Evolutionary conservation across 2,797 vertebrate species (phyloP), one percentile per base, ranked within the genome.

Genomic region (Schizothorax lantsangensis): DNA sequence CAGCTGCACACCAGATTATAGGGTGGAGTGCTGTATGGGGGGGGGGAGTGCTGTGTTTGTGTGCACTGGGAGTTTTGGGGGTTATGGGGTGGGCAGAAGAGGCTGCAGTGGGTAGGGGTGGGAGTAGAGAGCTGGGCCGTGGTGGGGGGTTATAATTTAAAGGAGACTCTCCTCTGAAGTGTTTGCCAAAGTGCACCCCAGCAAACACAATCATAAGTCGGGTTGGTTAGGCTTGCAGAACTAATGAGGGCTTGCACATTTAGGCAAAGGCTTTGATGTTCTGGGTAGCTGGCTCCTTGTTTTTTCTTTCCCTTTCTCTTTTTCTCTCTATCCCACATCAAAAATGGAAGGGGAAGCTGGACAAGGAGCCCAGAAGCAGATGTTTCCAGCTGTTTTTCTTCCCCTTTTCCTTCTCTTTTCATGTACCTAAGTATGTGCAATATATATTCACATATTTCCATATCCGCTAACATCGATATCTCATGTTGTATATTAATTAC

Each of bases 181-280:
- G 93, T 93, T 91, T 96, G 95, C 95, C 95, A 96, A 94, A 93
- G 82, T 91, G 94, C 93, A 95, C 94, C 95, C 95, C 95, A 94
- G 95, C 95, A 95, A 95, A 96, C 94, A 95, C 95, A 95, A 95
- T 95, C 95, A 95, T 94, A 95, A 95, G 94, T 94, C 94, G 94
- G 90, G 91, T 94, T 93, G 95, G 94, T 96, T 96, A 93, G 94
- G 94, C 95, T 96, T 94, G 95, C 94, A 95, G 94, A 95, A 95
- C 95, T 96, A 96, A 96, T 96, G 95, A 96, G 95, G 93, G 95
- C 95, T 95, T 96, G 94, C 86, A 91, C 90, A 88, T 94, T 93
- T 93, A 95, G 93, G 94, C 93, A 93, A 92, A 91, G 89, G 90
- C 95, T 96, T 96, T 96, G 95, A 96, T 95, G 95, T 96, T 95